Percentiles rank a stretch among this genome's conserved stretches.
Conservation (phyloP, 2,888 invertebrate species). For the Antheraea yamamai region DNA sequence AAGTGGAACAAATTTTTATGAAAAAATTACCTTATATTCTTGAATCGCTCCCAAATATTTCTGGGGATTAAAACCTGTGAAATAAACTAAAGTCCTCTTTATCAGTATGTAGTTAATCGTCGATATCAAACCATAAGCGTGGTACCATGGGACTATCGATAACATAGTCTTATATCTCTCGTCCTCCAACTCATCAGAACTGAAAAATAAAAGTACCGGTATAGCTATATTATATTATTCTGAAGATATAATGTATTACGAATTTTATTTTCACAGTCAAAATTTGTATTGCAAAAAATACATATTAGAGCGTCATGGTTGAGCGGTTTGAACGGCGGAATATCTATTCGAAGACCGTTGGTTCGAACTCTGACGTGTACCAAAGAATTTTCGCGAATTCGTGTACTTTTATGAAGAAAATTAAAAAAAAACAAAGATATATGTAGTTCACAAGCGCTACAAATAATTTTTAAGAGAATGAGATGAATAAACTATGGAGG, state of each 20-base stretch:
- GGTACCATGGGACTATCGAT: slow-evolving; percentile 90
- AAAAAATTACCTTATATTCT: slow-evolving; percentile 73
- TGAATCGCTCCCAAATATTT: slow-evolving; percentile 83
- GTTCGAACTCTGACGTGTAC: too few relatives aligned
- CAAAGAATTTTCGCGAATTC: too few relatives aligned
- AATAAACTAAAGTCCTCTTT: slow-evolving; percentile 69
- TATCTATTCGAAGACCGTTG: too few relatives aligned
- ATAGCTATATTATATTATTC: not conserved
- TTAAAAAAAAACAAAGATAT: too few relatives aligned
- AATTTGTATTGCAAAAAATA: not conserved
- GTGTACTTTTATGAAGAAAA: too few relatives aligned
- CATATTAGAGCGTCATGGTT: too few relatives aligned
- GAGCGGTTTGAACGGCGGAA: too few relatives aligned
- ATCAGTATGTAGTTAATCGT: slow-evolving; percentile 79
- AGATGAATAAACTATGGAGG: too few relatives aligned
- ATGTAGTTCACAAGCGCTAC: too few relatives aligned
- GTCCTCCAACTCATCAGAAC: slow-evolving; percentile 6
- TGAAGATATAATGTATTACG: not conserved
- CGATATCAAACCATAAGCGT: slow-evolving; percentile 87
- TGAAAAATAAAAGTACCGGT: slow-evolving; percentile 19
- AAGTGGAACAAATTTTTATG: not conserved
- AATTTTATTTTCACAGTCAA: not conserved
- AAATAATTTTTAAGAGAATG: too few relatives aligned
- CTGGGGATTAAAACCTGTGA: slow-evolving; percentile 87
- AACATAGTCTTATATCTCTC: slow-evolving; percentile 48